Percentiles rank a stretch among this genome's conserved stretches.
These are phyloP conservation scores for Sturnira hondurensis DNA, from an alignment of 2,113 vertebrate species.

Conservation along the genomic window DNA sequence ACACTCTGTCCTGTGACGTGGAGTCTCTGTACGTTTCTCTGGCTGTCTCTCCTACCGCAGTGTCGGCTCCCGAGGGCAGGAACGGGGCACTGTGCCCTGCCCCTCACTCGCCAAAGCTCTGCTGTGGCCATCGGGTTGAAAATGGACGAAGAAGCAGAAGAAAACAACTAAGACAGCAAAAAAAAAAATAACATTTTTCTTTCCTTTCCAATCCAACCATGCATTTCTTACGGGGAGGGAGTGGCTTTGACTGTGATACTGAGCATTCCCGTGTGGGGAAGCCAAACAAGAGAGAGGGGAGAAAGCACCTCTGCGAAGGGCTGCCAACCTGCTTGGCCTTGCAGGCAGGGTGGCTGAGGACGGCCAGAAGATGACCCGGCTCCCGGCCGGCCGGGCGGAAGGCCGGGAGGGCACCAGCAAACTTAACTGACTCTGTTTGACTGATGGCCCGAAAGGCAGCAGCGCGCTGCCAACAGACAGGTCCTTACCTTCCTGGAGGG, in stretches of 20 bases:
- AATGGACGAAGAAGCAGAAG: background rate
- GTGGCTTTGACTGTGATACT: background rate
- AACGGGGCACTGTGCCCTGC: background rate
- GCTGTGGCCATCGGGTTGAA: background rate
- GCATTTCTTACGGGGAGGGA: background rate
- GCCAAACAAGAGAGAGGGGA: background rate
- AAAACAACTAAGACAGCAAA: background rate
- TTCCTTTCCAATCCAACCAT: background rate
- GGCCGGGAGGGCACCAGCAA: background rate
- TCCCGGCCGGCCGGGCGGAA: fast-evolving
- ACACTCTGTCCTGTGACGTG: background rate
- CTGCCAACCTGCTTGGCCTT: fast-evolving
- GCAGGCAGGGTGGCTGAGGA: fast-evolving
- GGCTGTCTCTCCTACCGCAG: background rate
- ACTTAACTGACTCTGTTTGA: background rate
- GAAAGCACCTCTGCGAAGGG: fast-evolving
- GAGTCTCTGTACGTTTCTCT: fast-evolving
- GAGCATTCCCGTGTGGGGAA: background rate
- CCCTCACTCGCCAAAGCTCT: background rate
- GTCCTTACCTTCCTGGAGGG: background rate
- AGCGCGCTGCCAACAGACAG: background rate
- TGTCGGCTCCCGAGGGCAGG: background rate
- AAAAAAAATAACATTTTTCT: background rate
- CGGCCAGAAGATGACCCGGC: background rate
- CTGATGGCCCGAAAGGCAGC: fast-evolving